These are phyloP conservation scores for Drosophila kikkawai DNA, from an alignment of 1,140 invertebrate species.

Conservation along the genomic window DNA sequence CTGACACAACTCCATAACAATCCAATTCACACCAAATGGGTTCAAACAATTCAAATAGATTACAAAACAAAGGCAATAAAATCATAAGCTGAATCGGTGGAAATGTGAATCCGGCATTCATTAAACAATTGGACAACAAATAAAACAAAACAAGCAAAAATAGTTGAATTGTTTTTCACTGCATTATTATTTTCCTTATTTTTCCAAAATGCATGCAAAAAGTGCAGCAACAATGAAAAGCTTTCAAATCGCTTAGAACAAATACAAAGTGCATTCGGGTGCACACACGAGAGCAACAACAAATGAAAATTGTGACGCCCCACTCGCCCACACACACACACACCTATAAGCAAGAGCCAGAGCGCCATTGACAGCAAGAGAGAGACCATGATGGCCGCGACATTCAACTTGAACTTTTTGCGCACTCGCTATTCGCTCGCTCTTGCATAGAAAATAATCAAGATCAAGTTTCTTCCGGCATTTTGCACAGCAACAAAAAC, in stretches of 20 bases:
- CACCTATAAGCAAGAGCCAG: not conserved
- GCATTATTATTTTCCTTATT: not conserved
- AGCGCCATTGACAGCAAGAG: constrained; percentile 8
- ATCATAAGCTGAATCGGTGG: not conserved
- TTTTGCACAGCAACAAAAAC: constrained; percentile 72
- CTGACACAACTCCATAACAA: not conserved
- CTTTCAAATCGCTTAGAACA: constrained; percentile 64
- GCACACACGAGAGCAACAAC: constrained; percentile 34
- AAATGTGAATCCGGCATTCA: constrained; percentile 11
- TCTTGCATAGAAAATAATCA: constrained; percentile 77
- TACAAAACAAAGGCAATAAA: constrained; percentile 14
- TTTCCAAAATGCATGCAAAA: constrained; percentile 39
- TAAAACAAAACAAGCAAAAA: constrained; percentile 45
- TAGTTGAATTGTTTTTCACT: not conserved
- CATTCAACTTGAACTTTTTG: constrained; percentile 84
- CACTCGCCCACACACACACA: constrained; percentile 27
- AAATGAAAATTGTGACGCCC: constrained; percentile 69
- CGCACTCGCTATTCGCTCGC: constrained; percentile 51
- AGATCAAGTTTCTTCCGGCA: constrained; percentile 84
- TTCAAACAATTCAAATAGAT: not conserved
- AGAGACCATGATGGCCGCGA: constrained; percentile 68
- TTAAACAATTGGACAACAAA: constrained; percentile 48
- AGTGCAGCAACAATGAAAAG: constrained; percentile 44
- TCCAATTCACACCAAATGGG: not conserved
- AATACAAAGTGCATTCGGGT: constrained; percentile 48